Percentiles rank a stretch among this genome's conserved stretches.
Conservation (phyloP, 2,797 vertebrate species). For the Rhodeus uyekii region DNA sequence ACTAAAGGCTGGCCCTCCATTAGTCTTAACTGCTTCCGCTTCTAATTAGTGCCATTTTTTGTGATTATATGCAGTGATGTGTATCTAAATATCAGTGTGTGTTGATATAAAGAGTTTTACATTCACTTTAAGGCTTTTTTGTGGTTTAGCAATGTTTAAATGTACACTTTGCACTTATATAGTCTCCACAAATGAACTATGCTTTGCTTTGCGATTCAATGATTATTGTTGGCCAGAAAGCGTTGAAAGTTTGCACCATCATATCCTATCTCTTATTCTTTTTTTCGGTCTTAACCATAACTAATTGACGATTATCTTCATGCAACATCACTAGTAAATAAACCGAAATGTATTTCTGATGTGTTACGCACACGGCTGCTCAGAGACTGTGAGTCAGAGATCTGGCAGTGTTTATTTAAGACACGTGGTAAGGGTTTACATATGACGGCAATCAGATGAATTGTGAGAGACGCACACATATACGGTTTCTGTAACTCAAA, state of each 20-base stretch:
- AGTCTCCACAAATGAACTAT: background rate
- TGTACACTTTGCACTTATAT: background rate
- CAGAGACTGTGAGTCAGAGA: background rate
- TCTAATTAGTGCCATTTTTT: slow-evolving; percentile 38
- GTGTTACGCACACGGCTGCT: background rate
- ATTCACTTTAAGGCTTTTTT: background rate
- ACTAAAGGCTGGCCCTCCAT: background rate
- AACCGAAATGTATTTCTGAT: background rate
- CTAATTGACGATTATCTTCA: background rate
- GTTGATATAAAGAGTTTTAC: slow-evolving; percentile 1
- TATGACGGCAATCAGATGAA: background rate
- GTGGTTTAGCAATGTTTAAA: background rate
- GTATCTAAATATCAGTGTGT: background rate
- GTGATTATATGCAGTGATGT: slow-evolving; percentile 20
- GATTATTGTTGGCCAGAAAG: background rate
- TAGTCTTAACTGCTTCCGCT: slow-evolving; percentile 36
- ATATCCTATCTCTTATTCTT: background rate
- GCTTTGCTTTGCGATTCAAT: background rate
- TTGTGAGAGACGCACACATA: background rate
- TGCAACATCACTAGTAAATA: background rate
- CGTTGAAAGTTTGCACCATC: background rate
- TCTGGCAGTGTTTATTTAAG: slow-evolving; percentile 18
- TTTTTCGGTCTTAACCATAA: background rate
- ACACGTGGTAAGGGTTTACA: slow-evolving; percentile 24
- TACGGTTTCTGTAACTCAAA: background rate